These are phyloP conservation scores for Luidia sarsii DNA, from an alignment of 53 echinoderm and acorn worm species.

Conservation along the genomic window DNA sequence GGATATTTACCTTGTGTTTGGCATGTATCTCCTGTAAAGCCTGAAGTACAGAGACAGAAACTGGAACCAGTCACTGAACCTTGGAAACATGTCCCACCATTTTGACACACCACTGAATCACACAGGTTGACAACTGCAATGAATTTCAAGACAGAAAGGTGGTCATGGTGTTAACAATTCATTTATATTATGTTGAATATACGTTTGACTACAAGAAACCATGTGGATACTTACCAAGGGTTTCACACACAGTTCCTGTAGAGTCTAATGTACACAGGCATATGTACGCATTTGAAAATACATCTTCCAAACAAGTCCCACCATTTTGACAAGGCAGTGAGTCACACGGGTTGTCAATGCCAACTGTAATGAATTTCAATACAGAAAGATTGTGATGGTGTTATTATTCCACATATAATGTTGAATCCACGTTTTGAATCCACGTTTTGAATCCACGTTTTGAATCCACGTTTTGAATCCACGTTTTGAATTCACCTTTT, in stretches of 20 bases:
- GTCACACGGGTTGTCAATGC: background rate
- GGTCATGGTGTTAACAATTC: no score
- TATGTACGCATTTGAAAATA: background rate
- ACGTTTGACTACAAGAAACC: no score
- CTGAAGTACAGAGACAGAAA: background rate
- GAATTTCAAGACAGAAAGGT: background rate
- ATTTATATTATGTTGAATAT: no score
- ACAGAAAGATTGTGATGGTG: no score
- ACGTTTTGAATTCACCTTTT: no score
- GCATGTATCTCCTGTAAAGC: background rate
- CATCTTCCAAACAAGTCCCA: background rate
- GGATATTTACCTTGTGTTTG: background rate
- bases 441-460: no score
- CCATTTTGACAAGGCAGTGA: slow-evolving; percentile 11
- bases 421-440: no score
- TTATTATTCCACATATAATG: no score
- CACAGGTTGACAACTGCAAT: background rate
- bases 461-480: no score
- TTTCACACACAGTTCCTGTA: slow-evolving; percentile 1
- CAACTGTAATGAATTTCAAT: no score
- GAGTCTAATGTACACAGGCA: background rate
- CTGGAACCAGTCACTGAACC: background rate
- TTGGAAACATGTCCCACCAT: slow-evolving; percentile 13
- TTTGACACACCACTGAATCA: background rate
- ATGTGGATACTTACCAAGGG: no score